Conservation (phyloP, 2,113 vertebrate species). For the Mormyrus iriodes region DNA sequence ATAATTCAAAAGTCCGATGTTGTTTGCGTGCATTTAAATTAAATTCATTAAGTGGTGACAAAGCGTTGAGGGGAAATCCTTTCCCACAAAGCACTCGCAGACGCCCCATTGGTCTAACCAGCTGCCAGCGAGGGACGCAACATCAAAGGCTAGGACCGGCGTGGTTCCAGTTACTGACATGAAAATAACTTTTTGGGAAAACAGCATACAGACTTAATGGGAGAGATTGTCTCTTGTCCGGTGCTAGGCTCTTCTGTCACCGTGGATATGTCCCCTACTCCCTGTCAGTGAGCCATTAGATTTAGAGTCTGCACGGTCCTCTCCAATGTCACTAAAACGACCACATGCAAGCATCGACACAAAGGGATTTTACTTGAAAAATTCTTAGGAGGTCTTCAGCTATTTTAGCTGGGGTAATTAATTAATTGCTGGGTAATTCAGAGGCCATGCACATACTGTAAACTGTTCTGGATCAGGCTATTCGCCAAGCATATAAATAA, state of each 20-base stretch:
- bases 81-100: constrained; percentile 27
- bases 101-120: constrained; percentile 38
- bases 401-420: constrained; percentile 5
- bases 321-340: background rate
- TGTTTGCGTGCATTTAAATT: constrained; percentile 14
- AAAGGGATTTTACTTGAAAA: background rate
- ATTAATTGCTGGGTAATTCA: constrained; percentile 1
- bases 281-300: background rate
- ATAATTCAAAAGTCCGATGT: constrained; percentile 14
- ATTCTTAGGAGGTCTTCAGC: background rate
- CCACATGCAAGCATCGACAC: background rate
- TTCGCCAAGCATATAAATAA: background rate
- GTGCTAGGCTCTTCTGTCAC: background rate
- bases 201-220: constrained; percentile 43
- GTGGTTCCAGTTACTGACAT: constrained; percentile 51
- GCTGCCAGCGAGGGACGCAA: constrained; percentile 31
- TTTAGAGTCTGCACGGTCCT: background rate
- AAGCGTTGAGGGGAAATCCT: constrained; percentile 38
- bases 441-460: background rate
- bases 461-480: background rate
- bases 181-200: constrained; percentile 56
- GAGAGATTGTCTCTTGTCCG: constrained; percentile 40
- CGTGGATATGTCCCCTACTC: background rate
- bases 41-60: constrained; percentile 42
- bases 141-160: constrained; percentile 45